Conservation (phyloP, 2,888 invertebrate genomes). For the Ormyrus rosae region DNA sequence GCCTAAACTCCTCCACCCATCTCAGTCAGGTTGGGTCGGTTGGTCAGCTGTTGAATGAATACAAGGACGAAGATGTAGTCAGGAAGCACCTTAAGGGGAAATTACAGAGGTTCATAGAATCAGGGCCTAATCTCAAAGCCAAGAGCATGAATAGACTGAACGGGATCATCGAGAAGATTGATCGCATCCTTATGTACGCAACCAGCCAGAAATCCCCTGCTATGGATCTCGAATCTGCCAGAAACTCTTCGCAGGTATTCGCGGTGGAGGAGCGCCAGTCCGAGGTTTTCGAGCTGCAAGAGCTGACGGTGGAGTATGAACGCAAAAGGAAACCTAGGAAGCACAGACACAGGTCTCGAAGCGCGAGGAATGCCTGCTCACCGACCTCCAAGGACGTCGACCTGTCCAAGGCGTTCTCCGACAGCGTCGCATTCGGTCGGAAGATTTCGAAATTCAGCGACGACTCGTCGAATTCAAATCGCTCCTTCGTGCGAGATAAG, state of each 20-base stretch:
- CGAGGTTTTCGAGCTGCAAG: constrained; percentile 34
- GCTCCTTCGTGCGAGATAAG: neutral
- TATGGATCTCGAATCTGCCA: constrained; percentile 60
- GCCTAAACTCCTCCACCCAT: constrained; percentile 18
- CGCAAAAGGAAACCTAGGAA: neutral
- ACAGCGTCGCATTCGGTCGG: constrained; percentile 49
- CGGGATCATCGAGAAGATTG: constrained; percentile 71
- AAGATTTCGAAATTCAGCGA: constrained; percentile 49
- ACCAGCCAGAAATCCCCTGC: constrained; percentile 60
- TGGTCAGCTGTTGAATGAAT: constrained; percentile 33
- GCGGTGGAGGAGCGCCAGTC: constrained; percentile 4
- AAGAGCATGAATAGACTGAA: constrained; percentile 66
- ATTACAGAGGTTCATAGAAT: constrained; percentile 65
- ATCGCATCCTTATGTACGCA: constrained; percentile 68
- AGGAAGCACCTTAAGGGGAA: constrained; percentile 61
- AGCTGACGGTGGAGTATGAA: constrained; percentile 13
- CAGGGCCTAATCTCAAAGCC: constrained; percentile 64
- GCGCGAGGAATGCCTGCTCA: constrained; percentile 56
- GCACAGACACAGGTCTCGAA: constrained; percentile 51
- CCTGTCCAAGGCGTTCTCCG: constrained; percentile 58
- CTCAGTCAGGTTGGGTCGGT: constrained; percentile 51
- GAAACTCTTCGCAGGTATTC: constrained; percentile 19
- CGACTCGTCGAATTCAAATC: constrained; percentile 47
- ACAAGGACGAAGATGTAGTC: constrained; percentile 53
- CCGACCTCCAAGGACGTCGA: constrained; percentile 36